phyloP scores from a whole-genome alignment of 2,113 vertebrate genomes.

The Propithecus coquereli region DNA sequence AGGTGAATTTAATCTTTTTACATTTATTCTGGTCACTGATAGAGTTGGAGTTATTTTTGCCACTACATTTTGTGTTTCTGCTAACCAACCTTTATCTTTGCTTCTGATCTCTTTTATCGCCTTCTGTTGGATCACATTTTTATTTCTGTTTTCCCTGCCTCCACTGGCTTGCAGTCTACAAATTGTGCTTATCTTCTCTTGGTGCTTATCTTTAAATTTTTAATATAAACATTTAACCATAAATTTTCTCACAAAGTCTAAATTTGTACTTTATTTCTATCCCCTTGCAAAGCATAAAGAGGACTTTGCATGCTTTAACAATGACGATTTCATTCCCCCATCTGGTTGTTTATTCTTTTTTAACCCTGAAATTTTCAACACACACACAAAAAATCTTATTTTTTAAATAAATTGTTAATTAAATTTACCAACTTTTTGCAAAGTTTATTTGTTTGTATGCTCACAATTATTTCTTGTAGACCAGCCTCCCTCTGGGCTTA shows the following conservation, averaged over 20 bases:
- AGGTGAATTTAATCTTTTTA: neutral
- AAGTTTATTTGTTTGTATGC: neutral
- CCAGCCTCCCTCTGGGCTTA: neutral
- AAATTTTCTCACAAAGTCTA: neutral
- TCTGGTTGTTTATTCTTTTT: neutral
- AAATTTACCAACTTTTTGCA: neutral
- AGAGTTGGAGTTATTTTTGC: neutral
- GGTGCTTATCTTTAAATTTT: slow-evolving; percentile 19
- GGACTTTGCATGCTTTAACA: neutral
- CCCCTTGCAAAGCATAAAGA: neutral
- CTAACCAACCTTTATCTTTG: neutral
- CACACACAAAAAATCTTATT: neutral
- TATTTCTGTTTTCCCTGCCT: neutral
- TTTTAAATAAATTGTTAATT: neutral
- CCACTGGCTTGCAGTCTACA: neutral
- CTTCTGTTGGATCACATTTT: neutral
- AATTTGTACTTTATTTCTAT: neutral
- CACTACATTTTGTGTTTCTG: neutral
- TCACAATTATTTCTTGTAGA: neutral
- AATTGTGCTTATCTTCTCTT: neutral
- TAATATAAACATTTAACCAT: neutral
- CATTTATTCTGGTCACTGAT: neutral
- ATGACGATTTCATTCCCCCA: neutral
- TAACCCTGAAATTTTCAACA: neutral
- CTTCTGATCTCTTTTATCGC: neutral